Conservation (phyloP, 1,140 invertebrate species). For the Macrotrachela quadricornifera region DNA sequence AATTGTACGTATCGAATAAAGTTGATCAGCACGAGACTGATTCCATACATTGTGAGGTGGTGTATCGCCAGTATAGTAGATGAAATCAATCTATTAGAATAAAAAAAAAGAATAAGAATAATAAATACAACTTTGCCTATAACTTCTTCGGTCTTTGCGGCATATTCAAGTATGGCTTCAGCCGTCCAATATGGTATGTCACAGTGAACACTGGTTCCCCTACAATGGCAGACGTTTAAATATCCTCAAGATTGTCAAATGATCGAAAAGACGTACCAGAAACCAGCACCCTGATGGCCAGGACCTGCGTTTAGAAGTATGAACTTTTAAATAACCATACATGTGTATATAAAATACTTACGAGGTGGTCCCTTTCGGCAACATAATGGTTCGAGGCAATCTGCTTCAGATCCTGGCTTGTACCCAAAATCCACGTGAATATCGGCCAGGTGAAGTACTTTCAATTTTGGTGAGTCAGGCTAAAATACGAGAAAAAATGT, state of each 20-base stretch:
- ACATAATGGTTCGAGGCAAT: slow-evolving; percentile 52
- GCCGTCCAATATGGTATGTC: slow-evolving; percentile 30
- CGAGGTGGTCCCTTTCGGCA: slow-evolving; percentile 38
- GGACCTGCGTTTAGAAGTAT: not conserved
- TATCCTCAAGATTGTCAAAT: too few species aligned
- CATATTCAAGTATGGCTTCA: slow-evolving; percentile 22
- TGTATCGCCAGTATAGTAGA: slow-evolving; percentile 90
- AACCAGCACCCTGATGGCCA: slow-evolving; percentile 16
- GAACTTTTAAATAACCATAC: too few species aligned
- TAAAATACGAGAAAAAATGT: too few species aligned
- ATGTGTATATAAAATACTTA: too few species aligned
- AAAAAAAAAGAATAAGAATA: too few species aligned
- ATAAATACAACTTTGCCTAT: too few species aligned
- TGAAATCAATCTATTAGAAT: slow-evolving; percentile 45
- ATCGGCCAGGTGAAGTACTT: slow-evolving; percentile 51
- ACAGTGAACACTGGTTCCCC: slow-evolving; percentile 14
- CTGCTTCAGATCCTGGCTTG: slow-evolving; percentile 38
- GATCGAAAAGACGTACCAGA: slow-evolving; percentile 27
- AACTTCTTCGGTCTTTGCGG: too few species aligned
- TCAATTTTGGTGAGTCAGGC: not conserved
- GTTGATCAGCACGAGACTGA: slow-evolving; percentile 66
- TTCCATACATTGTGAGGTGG: slow-evolving; percentile 94
- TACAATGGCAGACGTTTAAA: too few species aligned
- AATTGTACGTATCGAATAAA: slow-evolving; percentile 59
- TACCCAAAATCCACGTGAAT: slow-evolving; percentile 58